Conservation (phyloP, 1,140 invertebrate species). For the Heliconius nattereri region DNA sequence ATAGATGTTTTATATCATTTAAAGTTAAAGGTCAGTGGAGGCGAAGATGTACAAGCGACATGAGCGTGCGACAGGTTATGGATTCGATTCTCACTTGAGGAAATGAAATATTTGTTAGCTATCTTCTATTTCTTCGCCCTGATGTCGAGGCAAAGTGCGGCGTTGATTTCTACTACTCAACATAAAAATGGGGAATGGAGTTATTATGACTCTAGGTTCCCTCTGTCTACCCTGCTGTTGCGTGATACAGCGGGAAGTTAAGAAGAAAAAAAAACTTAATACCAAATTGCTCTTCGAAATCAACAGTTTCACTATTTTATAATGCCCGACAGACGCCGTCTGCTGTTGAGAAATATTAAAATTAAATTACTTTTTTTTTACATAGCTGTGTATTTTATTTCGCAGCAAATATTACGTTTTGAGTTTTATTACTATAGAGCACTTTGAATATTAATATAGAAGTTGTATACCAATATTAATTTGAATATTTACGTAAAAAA, state of each 20-base stretch:
- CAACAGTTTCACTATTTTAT: conserved; percentile 33
- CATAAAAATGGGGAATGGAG: too few relatives aligned
- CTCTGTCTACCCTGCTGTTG: too few relatives aligned
- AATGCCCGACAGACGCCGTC: conserved; percentile 30
- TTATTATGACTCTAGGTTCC: too few relatives aligned
- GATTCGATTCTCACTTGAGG: too few relatives aligned
- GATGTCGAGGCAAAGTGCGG: too few relatives aligned
- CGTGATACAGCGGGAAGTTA: too few relatives aligned
- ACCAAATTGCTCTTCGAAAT: conserved; percentile 32
- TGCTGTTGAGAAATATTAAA: conserved; percentile 38
- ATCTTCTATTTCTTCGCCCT: too few relatives aligned
- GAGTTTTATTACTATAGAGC: conserved; percentile 32
- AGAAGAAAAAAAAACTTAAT: background rate
- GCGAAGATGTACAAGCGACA: too few relatives aligned
- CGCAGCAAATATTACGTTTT: conserved; percentile 25
- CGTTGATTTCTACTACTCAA: too few relatives aligned
- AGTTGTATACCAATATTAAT: background rate
- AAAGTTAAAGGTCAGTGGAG: too few relatives aligned
- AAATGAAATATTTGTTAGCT: too few relatives aligned
- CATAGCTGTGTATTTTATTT: conserved; percentile 31
- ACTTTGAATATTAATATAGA: conserved; percentile 7
- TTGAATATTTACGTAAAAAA: background rate
- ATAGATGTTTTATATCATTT: conserved; percentile 3
- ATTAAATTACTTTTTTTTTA: conserved; percentile 34
- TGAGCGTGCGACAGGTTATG: too few relatives aligned